Evolutionary conservation across 1,140 invertebrate genomes (phyloP).

Genomic region (Ditylenchus dipsaci): DNA sequence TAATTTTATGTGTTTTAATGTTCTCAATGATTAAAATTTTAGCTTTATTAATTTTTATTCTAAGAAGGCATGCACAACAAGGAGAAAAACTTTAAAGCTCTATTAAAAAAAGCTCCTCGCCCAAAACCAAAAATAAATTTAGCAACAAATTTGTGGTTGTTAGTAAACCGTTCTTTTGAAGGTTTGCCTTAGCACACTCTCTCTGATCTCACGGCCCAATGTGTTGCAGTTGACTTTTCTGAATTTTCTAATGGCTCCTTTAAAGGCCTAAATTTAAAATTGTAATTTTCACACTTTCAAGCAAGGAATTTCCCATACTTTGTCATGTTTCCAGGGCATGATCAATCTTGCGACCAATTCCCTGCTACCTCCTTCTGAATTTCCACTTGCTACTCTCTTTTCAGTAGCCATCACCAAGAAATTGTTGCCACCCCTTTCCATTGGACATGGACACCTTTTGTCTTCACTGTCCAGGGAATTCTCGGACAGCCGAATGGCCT

Average conservation of each 20-base stretch:
- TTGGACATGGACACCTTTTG: conserved; percentile 39
- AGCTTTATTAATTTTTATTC: too few relatives aligned
- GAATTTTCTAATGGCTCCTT: conserved; percentile 54
- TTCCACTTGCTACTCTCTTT: conserved; percentile 2
- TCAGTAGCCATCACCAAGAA: conserved; percentile 49
- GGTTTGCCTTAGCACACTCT: conserved; percentile 45
- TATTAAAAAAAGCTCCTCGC: too few relatives aligned
- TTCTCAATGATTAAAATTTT: too few relatives aligned
- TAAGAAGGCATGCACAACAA: too few relatives aligned
- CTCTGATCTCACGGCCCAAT: conserved; percentile 56
- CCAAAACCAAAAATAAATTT: too few relatives aligned
- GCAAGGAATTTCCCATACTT: conserved; percentile 23
- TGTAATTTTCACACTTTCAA: background rate
- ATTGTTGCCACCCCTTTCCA: conserved; percentile 19
- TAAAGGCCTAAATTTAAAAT: conserved; percentile 46
- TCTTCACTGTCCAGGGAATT: conserved; percentile 29
- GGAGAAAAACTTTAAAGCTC: too few relatives aligned
- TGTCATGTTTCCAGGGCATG: conserved; percentile 51
- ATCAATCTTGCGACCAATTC: conserved; percentile 42
- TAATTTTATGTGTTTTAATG: too few relatives aligned
- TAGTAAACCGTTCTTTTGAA: conserved; percentile 17
- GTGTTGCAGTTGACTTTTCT: conserved; percentile 50
- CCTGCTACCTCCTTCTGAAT: conserved; percentile 11
- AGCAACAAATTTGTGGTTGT: too few relatives aligned
- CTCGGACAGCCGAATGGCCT: background rate